A percentile compares a stretch with the other conserved stretches of the same genome.
Evolutionary conservation across 1,140 invertebrate genomes (phyloP).

Genomic region (Phocides pigmalion): DNA sequence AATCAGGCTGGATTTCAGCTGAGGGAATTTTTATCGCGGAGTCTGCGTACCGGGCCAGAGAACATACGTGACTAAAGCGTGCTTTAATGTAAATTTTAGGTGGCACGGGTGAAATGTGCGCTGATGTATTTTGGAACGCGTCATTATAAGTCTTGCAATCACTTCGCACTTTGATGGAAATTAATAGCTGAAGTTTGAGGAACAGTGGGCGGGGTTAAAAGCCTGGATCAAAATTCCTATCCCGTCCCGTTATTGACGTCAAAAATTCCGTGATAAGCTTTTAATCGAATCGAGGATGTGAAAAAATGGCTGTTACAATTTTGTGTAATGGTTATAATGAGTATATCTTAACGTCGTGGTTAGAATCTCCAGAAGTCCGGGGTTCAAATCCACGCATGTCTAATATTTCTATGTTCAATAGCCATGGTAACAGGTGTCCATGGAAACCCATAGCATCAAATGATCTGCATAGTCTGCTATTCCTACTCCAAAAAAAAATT

Average conservation of each 20-base stretch:
- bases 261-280: no score
- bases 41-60: conserved; percentile 61
- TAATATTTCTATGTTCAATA: no score
- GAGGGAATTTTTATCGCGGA: conserved; percentile 53
- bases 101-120: conserved; percentile 56
- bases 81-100: conserved; percentile 74
- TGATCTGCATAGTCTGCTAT: no score
- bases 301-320: no score
- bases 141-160: conserved; percentile 54
- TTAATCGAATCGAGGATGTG: no score
- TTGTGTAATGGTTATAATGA: no score
- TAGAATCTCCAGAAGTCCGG: no score
- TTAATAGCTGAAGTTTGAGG: conserved; percentile 9
- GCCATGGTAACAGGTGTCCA: no score
- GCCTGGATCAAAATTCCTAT: conserved; percentile 4
- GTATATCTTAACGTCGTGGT: no score
- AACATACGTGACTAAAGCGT: conserved; percentile 74
- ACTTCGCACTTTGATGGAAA: conserved; percentile 33
- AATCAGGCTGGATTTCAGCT: conserved; percentile 33
- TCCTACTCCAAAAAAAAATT: no score
- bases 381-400: no score
- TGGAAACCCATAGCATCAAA: no score
- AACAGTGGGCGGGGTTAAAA: neutral
- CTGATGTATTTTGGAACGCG: conserved; percentile 67
- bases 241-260: neutral